phyloP scores from a whole-genome alignment of 2,888 invertebrate genomes.

The Coelinius sp. region DNA sequence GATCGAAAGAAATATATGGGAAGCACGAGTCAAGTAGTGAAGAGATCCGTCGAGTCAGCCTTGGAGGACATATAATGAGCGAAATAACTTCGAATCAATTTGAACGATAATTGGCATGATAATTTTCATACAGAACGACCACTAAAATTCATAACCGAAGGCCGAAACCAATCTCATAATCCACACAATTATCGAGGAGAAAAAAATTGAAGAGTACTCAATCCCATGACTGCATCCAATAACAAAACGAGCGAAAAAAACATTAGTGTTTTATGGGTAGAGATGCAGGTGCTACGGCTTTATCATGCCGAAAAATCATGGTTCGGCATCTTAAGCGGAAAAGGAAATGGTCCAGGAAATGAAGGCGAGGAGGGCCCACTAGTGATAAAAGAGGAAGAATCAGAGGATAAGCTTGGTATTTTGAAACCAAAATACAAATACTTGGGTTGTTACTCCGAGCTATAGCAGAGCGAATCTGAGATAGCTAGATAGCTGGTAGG shows the following conservation, averaged over 20 bases:
- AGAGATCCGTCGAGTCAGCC: constrained; percentile 51
- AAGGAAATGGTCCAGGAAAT: constrained; percentile 45
- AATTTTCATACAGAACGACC: not conserved
- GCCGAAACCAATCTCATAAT: not conserved
- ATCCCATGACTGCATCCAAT: not conserved
- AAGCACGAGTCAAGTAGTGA: constrained; percentile 49
- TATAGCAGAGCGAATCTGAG: constrained; percentile 36
- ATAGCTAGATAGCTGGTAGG: constrained; percentile 61
- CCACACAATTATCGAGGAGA: not conserved
- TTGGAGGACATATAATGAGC: constrained; percentile 29
- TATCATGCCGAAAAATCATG: constrained; percentile 62
- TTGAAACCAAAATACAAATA: constrained; percentile 2
- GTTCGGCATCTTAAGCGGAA: constrained; percentile 56
- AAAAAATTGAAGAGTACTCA: constrained; percentile 36
- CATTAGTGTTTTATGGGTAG: not conserved
- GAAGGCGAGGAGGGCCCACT: too few relatives aligned
- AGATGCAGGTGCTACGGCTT: constrained; percentile 36
- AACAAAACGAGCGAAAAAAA: constrained; percentile 34
- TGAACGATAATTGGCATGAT: not conserved
- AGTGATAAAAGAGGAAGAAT: not conserved
- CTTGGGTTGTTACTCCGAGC: constrained; percentile 12
- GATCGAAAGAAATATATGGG: constrained; percentile 13
- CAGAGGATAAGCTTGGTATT: constrained; percentile 8
- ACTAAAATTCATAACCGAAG: not conserved
- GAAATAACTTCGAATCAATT: not conserved